Percentiles rank a stretch among this genome's conserved stretches.
Evolutionary conservation across 2,797 vertebrate species (phyloP).

Genomic region (Cyclopterus lumpus): DNA sequence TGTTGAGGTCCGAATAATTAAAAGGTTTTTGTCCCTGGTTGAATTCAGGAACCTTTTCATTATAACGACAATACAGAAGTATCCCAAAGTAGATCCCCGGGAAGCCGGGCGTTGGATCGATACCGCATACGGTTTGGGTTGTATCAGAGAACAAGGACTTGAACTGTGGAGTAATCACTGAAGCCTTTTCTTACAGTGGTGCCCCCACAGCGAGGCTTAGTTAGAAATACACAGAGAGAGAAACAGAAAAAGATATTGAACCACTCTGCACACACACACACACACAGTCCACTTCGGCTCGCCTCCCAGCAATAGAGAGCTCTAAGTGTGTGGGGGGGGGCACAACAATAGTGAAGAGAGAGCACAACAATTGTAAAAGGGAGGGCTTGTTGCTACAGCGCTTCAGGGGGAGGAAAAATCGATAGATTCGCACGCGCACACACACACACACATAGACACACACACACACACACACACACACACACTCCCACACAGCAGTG

Average conservation of each 20-base stretch:
- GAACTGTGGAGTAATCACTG: constrained; percentile 56
- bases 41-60: constrained; percentile 5
- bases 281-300: constrained; percentile 36
- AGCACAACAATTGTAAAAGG: constrained; percentile 52
- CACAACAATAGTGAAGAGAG: constrained; percentile 22
- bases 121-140: constrained; percentile 38
- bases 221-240: constrained; percentile 54
- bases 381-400: constrained; percentile 42
- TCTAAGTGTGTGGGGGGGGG: constrained; percentile 43
- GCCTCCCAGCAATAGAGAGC: constrained; percentile 55
- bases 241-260: constrained; percentile 38
- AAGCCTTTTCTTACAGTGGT: constrained; percentile 27
- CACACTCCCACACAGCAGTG: constrained; percentile 70
- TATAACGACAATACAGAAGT: constrained; percentile 17
- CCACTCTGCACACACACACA: constrained; percentile 11
- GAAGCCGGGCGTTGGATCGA: constrained; percentile 36
- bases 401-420: constrained; percentile 71
- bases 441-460: constrained; percentile 53
- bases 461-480: constrained; percentile 50
- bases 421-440: constrained; percentile 56
- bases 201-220: constrained; percentile 30
- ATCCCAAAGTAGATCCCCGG: constrained; percentile 30
- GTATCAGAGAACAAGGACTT: constrained; percentile 43
- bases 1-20: background rate
- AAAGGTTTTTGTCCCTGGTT: background rate